These are phyloP conservation scores for Agriotes lineatus DNA, from an alignment of 2,888 invertebrate genomes.

Conservation along the genomic window DNA sequence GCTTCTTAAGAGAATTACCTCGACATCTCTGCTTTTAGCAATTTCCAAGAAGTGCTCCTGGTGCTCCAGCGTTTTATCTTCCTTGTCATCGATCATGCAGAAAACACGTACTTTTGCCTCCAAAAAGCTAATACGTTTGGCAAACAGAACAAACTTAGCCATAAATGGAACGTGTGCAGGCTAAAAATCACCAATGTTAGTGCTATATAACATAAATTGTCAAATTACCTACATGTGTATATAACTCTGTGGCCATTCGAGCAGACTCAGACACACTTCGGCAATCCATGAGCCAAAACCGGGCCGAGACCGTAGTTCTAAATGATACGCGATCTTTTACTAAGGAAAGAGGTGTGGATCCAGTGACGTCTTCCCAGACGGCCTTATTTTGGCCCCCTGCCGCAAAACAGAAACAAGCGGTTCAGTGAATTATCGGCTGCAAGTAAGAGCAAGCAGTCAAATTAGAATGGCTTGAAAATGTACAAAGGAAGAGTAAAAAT, in stretches of 20 bases:
- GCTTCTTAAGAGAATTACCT: slow-evolving; percentile 63
- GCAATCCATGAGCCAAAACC: slow-evolving; percentile 99
- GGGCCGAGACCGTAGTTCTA: slow-evolving; percentile 98
- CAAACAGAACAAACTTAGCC: slow-evolving; percentile 97
- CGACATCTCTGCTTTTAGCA: slow-evolving; percentile 95
- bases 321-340: slow-evolving; percentile 98
- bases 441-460: background rate
- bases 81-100: slow-evolving; percentile 99
- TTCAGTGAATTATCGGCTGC: no score
- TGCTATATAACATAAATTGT: no score
- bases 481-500: no score
- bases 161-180: slow-evolving; percentile 92
- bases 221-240: slow-evolving; percentile 75
- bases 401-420: background rate
- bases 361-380: slow-evolving; percentile 99
- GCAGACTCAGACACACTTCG: slow-evolving; percentile 94
- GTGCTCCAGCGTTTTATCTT: slow-evolving; percentile 95
- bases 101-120: slow-evolving; percentile 93
- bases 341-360: slow-evolving; percentile 96
- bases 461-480: no score
- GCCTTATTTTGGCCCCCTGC: slow-evolving; percentile 93
- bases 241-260: slow-evolving; percentile 96
- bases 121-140: slow-evolving; percentile 88
- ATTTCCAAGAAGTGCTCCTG: slow-evolving; percentile 96
- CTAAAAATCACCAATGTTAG: slow-evolving; percentile 58